phyloP scores from a whole-genome alignment of 2,113 vertebrate species.

The Synodontis membranacea region DNA sequence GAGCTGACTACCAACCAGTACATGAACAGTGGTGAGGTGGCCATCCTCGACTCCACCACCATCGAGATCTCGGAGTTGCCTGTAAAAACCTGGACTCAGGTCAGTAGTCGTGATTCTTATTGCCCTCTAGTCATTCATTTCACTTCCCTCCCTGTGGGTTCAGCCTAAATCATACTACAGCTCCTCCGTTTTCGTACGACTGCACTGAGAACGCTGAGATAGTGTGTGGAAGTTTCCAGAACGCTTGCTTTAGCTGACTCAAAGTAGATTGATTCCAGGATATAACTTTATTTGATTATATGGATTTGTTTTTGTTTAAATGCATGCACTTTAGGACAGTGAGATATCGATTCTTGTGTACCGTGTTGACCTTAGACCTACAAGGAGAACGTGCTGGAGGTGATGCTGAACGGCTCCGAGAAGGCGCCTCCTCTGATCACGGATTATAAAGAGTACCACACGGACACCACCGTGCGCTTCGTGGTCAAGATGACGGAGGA shows the following conservation, averaged over 20 bases:
- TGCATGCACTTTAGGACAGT: neutral
- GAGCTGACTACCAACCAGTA: constrained; percentile 86
- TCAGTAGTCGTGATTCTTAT: constrained; percentile 49
- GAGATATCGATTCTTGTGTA: neutral
- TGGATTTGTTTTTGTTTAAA: too few relatives aligned
- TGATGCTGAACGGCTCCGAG: constrained; percentile 92
- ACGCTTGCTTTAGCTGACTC: too few relatives aligned
- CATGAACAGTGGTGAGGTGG: constrained; percentile 87
- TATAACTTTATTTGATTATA: too few relatives aligned
- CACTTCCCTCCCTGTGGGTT: too few relatives aligned
- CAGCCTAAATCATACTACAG: neutral
- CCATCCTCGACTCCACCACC: constrained; percentile 89
- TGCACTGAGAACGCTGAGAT: neutral
- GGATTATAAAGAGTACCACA: constrained; percentile 96
- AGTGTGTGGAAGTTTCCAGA: too few relatives aligned
- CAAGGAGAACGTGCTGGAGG: constrained; percentile 94
- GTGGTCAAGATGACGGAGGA: constrained; percentile 87
- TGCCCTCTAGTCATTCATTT: neutral
- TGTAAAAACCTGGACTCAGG: constrained; percentile 94
- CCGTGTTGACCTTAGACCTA: constrained; percentile 74
- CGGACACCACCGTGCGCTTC: constrained; percentile 92
- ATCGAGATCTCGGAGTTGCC: constrained; percentile 98
- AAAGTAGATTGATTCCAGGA: too few relatives aligned
- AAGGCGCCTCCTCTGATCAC: constrained; percentile 90
- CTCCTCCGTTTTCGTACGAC: neutral